These are phyloP conservation scores for Urocitellus parryii DNA, from an alignment of 2,113 vertebrate genomes.

Conservation along the genomic window DNA sequence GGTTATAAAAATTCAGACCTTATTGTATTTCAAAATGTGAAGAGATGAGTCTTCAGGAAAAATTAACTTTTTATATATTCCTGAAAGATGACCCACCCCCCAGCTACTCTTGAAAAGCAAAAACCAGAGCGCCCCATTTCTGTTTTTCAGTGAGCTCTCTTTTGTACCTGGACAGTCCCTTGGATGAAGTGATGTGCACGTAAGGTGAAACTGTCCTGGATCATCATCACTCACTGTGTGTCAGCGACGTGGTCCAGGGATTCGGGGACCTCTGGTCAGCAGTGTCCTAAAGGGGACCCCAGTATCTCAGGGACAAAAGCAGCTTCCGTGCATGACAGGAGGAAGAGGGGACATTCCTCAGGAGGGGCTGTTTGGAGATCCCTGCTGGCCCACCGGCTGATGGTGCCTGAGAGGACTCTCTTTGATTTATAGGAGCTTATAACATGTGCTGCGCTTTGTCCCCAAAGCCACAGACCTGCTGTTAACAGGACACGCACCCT, in stretches of 20 bases:
- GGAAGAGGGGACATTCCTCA: background rate
- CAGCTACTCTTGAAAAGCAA: conserved; percentile 10
- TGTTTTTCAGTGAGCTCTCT: background rate
- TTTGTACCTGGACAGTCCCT: conserved; percentile 20
- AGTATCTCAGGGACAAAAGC: background rate
- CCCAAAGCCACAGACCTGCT: conserved; percentile 65
- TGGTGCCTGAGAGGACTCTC: background rate
- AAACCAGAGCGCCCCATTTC: background rate
- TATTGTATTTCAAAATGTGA: conserved; percentile 56
- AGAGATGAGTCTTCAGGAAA: conserved; percentile 34
- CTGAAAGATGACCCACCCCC: background rate
- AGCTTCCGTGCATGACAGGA: background rate
- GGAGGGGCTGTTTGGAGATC: conserved; percentile 31
- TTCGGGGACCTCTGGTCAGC: background rate
- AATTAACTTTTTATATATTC: conserved; percentile 64
- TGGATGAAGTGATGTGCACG: background rate
- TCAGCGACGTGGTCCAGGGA: background rate
- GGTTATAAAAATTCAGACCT: conserved; percentile 66
- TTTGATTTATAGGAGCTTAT: conserved; percentile 68
- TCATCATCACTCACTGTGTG: conserved; percentile 30
- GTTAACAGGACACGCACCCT: background rate
- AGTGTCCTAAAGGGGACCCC: background rate
- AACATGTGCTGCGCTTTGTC: conserved; percentile 44
- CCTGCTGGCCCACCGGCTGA: background rate
- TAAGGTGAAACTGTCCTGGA: background rate